Evolutionary conservation across 2,797 vertebrate genomes (phyloP).

Genomic region (Halcyon smyrnensis): DNA sequence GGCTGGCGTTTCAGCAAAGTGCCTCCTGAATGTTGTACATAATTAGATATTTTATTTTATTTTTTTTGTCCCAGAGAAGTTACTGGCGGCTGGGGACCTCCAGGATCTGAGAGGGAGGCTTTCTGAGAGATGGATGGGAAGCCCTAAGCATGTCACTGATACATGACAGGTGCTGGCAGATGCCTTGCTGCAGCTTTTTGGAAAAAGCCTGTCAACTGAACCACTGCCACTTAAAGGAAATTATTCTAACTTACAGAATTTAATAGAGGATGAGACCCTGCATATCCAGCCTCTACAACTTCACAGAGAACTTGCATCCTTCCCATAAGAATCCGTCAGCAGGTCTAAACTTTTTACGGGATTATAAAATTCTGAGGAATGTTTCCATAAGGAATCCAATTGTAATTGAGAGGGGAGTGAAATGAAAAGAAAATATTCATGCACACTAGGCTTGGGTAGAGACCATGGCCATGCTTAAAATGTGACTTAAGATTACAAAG

Average conservation of each 20-base stretch:
- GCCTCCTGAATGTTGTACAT: constrained; percentile 53
- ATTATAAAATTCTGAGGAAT: constrained; percentile 35
- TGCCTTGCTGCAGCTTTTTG: not conserved
- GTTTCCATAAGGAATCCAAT: constrained; percentile 28
- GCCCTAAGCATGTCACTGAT: not conserved
- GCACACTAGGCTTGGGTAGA: not conserved
- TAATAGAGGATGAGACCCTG: not conserved
- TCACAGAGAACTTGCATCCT: not conserved
- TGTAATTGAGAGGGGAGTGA: constrained; percentile 25
- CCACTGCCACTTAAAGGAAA: not conserved
- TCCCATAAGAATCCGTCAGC: not conserved
- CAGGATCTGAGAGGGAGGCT: not conserved
- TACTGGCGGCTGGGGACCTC: not conserved
- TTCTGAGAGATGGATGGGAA: not conserved
- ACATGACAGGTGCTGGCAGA: not conserved
- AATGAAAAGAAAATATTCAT: constrained; percentile 48
- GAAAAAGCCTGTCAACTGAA: not conserved
- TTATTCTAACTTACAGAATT: not conserved
- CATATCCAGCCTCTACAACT: not conserved
- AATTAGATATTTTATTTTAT: constrained; percentile 67
- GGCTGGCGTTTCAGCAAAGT: constrained; percentile 37
- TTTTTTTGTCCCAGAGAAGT: constrained; percentile 23
- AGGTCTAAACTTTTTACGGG: constrained; percentile 19
- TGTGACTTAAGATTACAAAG: constrained; percentile 3
- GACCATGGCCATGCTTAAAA: not conserved